Conservation (phyloP, 2,888 invertebrate species). For the Zhuqinia jingwanae region DNA sequence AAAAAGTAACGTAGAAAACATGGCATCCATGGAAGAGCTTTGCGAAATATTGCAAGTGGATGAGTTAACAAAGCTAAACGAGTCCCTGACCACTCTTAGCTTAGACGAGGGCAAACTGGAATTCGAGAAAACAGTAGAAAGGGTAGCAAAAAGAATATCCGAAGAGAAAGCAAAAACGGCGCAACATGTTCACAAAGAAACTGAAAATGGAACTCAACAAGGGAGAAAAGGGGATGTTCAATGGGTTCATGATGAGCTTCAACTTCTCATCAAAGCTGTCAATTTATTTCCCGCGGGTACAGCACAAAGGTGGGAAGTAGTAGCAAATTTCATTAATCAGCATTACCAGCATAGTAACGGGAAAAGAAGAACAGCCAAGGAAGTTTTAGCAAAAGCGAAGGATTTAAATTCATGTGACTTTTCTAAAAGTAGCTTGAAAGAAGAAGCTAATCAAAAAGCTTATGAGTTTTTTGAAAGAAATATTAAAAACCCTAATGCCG, state of each 20-base stretch:
- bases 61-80: slow-evolving; percentile 80
- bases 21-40: slow-evolving; percentile 95
- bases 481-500: slow-evolving; percentile 69
- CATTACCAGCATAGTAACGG: slow-evolving; percentile 82
- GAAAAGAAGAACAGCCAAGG: slow-evolving; percentile 90
- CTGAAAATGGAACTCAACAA: slow-evolving; percentile 81
- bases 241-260: slow-evolving; percentile 94
- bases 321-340: slow-evolving; percentile 97
- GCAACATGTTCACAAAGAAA: slow-evolving; percentile 78
- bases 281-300: slow-evolving; percentile 99
- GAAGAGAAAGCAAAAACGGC: slow-evolving; percentile 82
- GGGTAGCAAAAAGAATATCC: slow-evolving; percentile 89
- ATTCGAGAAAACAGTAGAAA: slow-evolving; percentile 86
- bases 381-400: slow-evolving; percentile 97
- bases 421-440: slow-evolving; percentile 91
- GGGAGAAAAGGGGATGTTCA: slow-evolving; percentile 82
- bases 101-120: slow-evolving; percentile 84
- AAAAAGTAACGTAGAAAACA: slow-evolving; percentile 88
- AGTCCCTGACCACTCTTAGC: slow-evolving; percentile 79
- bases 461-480: slow-evolving; percentile 93
- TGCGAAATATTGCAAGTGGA: slow-evolving; percentile 87
- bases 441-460: slow-evolving; percentile 94
- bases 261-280: slow-evolving; percentile 96
- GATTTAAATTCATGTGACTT: slow-evolving; percentile 94
- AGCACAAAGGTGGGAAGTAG: slow-evolving; percentile 88